Percentiles rank a stretch among this genome's conserved stretches.
phyloP scores from a whole-genome alignment of 2,797 vertebrate genomes.

The Notoglanidium macrostoma region DNA sequence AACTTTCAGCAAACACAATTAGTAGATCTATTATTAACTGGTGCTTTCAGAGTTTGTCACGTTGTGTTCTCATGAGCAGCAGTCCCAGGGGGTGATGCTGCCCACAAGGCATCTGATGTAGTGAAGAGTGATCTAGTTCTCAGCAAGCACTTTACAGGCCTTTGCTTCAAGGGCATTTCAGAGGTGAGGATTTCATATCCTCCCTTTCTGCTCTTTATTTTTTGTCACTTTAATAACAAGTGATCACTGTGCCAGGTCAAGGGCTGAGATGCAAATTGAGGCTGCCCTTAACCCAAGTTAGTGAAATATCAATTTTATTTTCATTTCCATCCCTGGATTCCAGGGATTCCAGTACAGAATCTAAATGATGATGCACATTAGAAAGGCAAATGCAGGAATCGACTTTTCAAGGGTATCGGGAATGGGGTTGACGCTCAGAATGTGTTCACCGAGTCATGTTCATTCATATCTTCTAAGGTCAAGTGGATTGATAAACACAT shows the following conservation, averaged over 20 bases:
- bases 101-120: constrained; percentile 17
- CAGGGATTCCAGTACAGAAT: constrained; percentile 14
- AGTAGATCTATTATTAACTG: constrained; percentile 57
- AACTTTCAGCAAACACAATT: constrained; percentile 65
- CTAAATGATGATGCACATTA: constrained; percentile 49
- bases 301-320: background rate
- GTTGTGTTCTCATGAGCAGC: constrained; percentile 48
- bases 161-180: constrained; percentile 15
- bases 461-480: constrained; percentile 8
- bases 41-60: constrained; percentile 54
- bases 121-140: background rate
- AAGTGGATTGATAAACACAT: constrained; percentile 20
- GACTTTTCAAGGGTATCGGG: constrained; percentile 34
- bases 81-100: constrained; percentile 35
- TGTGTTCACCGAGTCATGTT: background rate
- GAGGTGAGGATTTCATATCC: background rate
- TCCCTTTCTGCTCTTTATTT: constrained; percentile 1
- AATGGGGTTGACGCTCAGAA: constrained; percentile 34
- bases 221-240: constrained; percentile 10
- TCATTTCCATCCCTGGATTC: constrained; percentile 21
- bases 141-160: background rate
- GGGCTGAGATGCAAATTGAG: constrained; percentile 14
- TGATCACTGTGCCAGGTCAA: constrained; percentile 8
- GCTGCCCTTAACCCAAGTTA: constrained; percentile 15
- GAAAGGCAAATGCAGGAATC: constrained; percentile 59